Evolutionary conservation across 1,140 invertebrate species (phyloP).

Genomic region (Euglossa dilemma): DNA sequence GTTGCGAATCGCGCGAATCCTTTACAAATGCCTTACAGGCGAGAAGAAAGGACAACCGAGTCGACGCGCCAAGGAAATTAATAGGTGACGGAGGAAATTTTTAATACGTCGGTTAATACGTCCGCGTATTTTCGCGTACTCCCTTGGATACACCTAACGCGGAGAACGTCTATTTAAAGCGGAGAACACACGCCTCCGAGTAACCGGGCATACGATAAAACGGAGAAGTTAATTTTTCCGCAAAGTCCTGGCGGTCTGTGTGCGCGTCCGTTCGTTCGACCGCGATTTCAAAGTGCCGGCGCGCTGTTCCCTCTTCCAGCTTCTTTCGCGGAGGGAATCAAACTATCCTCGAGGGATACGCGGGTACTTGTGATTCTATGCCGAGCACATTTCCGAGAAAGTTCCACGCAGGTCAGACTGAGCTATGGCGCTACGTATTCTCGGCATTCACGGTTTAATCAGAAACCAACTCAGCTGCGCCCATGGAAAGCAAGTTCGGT

Average conservation of each 20-base stretch:
- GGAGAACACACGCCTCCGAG: not conserved
- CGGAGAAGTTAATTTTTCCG: slow-evolving; percentile 53
- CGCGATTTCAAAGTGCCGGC: slow-evolving; percentile 34
- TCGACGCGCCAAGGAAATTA: too few relatives aligned
- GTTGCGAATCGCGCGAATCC: not conserved
- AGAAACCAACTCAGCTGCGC: slow-evolving; percentile 64
- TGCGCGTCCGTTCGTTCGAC: slow-evolving; percentile 5
- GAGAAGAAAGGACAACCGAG: too few relatives aligned
- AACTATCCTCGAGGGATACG: slow-evolving; percentile 61
- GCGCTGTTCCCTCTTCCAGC: slow-evolving; percentile 14
- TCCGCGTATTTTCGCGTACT: not conserved
- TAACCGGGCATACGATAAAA: slow-evolving; percentile 43
- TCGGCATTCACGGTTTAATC: slow-evolving; percentile 69
- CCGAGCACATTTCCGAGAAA: slow-evolving; percentile 48
- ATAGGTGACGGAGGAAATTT: too few relatives aligned
- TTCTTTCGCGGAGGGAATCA: slow-evolving; percentile 59
- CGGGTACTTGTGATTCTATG: slow-evolving; percentile 63
- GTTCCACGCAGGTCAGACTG: slow-evolving; percentile 44
- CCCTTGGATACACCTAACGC: not conserved
- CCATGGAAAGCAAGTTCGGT: slow-evolving; percentile 61
- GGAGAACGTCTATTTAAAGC: not conserved
- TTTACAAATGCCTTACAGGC: not conserved
- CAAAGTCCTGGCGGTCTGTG: slow-evolving; percentile 39
- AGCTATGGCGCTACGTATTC: slow-evolving; percentile 66
- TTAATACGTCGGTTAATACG: not conserved